Conservation (phyloP, 2,888 invertebrate genomes). For the Linnaemya tessellans region DNA sequence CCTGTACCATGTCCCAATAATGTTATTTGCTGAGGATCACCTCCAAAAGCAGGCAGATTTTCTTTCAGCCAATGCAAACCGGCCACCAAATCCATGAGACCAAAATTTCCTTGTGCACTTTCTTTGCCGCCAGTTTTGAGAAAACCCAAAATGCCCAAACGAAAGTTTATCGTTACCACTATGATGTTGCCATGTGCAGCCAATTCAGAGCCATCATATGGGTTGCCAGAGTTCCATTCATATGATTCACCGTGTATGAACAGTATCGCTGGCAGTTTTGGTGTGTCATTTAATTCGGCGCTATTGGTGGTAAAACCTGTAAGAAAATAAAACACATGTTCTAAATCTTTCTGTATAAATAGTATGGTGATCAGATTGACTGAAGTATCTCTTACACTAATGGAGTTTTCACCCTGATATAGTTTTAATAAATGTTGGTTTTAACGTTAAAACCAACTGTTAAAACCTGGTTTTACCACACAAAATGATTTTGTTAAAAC, state of each 20-base stretch:
- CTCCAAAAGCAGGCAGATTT: conserved; percentile 97
- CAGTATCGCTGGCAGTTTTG: conserved; percentile 90
- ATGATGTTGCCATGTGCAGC: conserved; percentile 95
- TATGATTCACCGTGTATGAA: conserved; percentile 97
- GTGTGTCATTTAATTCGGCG: conserved; percentile 57
- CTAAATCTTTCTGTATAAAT: neutral
- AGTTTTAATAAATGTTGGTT: too few relatives aligned
- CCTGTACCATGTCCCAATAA: conserved; percentile 98
- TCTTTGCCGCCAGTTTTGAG: conserved; percentile 94
- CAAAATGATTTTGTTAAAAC: too few relatives aligned
- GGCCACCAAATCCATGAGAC: conserved; percentile 95
- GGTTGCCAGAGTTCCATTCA: conserved; percentile 98
- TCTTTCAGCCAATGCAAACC: conserved; percentile 98
- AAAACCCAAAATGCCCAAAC: conserved; percentile 94
- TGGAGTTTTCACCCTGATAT: too few relatives aligned
- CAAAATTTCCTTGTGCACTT: conserved; percentile 95
- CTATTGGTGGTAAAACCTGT: conserved; percentile 68
- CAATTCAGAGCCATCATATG: conserved; percentile 97
- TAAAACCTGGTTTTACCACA: too few relatives aligned
- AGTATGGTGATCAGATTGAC: too few relatives aligned
- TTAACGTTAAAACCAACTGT: too few relatives aligned
- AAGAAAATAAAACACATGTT: neutral
- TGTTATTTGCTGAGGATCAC: conserved; percentile 96
- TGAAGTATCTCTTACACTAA: too few relatives aligned
- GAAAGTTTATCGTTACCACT: conserved; percentile 95